Conservation (phyloP, 1,140 invertebrate species). For the Radopholus similis region DNA sequence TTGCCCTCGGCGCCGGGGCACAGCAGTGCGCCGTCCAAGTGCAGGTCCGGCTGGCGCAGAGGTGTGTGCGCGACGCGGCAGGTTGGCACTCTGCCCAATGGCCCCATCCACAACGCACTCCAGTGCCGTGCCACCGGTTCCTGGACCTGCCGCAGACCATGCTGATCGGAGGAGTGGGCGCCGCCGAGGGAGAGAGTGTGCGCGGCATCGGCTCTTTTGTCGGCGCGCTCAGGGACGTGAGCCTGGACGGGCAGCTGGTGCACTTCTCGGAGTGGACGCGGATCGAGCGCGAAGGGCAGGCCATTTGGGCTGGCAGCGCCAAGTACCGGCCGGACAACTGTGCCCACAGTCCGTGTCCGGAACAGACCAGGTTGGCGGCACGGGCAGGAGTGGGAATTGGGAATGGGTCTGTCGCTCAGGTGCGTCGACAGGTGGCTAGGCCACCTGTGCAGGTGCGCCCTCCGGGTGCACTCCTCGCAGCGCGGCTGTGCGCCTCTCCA, state of each 20-base stretch:
- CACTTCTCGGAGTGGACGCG: conserved; percentile 50
- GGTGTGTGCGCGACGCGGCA: not conserved
- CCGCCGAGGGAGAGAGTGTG: conserved; percentile 4
- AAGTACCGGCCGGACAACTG: conserved; percentile 38
- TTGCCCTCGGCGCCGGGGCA: conserved; percentile 33
- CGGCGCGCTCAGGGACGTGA: conserved; percentile 51
- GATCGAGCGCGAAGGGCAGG: conserved; percentile 44
- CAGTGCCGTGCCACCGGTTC: conserved; percentile 88
- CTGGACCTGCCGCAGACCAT: conserved; percentile 89
- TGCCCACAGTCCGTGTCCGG: conserved; percentile 31
- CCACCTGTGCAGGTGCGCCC: conserved; percentile 40
- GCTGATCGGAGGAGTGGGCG: conserved; percentile 75
- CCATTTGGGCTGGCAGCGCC: conserved; percentile 46
- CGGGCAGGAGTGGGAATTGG: too few species aligned
- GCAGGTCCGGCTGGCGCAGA: not conserved
- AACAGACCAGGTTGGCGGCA: not conserved
- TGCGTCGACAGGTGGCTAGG: conserved; percentile 51
- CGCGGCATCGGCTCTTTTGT: conserved; percentile 22
- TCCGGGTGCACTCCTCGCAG: conserved; percentile 41
- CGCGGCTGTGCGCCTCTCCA: conserved; percentile 1
- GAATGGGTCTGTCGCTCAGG: too few species aligned
- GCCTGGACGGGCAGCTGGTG: conserved; percentile 40
- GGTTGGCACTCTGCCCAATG: conserved; percentile 62
- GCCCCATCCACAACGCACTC: conserved; percentile 65
- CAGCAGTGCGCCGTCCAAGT: conserved; percentile 72